phyloP scores from a whole-genome alignment of 1,140 invertebrate genomes.

The Papilio polyxenes region DNA sequence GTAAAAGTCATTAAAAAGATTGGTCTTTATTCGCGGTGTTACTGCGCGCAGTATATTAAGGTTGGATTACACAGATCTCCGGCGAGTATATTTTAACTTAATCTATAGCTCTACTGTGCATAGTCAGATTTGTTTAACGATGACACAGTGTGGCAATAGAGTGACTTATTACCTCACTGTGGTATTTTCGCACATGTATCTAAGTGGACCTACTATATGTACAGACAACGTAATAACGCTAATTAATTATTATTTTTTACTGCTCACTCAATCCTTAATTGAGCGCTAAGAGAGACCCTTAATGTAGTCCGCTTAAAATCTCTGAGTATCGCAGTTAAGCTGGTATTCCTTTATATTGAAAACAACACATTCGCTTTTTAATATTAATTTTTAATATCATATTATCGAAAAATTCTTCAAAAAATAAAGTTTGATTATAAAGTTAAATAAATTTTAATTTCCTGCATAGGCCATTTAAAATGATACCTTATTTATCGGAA shows the following conservation, averaged over 20 bases:
- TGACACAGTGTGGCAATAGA: too few relatives aligned
- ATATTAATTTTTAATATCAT: neutral
- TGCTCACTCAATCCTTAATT: neutral
- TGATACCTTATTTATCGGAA: neutral
- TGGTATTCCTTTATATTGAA: neutral
- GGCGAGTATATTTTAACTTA: neutral
- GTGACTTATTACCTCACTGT: too few relatives aligned
- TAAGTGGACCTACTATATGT: too few relatives aligned
- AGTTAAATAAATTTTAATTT: conserved; percentile 16
- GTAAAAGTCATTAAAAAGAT: neutral
- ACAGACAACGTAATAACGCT: neutral
- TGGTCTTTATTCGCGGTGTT: neutral
- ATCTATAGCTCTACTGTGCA: too few relatives aligned
- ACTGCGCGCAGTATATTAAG: neutral
- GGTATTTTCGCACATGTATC: neutral
- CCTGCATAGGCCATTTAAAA: neutral
- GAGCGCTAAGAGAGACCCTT: neutral
- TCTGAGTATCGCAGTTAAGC: too few relatives aligned
- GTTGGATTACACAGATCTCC: neutral
- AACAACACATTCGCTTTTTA: neutral
- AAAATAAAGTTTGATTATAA: too few relatives aligned
- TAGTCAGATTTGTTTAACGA: too few relatives aligned
- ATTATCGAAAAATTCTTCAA: too few relatives aligned
- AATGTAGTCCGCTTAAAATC: too few relatives aligned
- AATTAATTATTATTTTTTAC: too few relatives aligned